Base-by-base conservation (phyloP, 2,797 vertebrate genomes). In the Gallirallus australis region DNA sequence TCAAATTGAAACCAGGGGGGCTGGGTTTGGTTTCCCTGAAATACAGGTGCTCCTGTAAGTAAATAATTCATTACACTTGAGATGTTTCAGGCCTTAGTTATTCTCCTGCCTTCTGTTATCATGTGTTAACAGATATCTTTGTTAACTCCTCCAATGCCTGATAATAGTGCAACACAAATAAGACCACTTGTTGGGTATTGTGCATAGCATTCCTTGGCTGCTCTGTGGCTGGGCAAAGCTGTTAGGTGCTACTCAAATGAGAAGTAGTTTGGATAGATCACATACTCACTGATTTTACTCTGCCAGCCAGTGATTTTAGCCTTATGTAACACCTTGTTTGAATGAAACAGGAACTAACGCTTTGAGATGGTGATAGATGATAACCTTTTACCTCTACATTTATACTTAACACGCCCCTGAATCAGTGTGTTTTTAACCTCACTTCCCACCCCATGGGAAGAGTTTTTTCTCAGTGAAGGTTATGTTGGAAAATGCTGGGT, bases 311-410 rank as follows among this genome's bases (percentile, higher is more conserved):
- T 31, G 18, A 77, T 93, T 95, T n/a, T 82, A 91, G 33, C 56
- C 33, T 47, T 12, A 5, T 35, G 71, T 80, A 64, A 90, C 73
- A 82, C 70, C 78, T 89, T 93, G 64, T 75, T 96, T 35, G 50
- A 86, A n/a, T 94, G 82, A 89, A 95, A 90, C 61, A 56, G 73
- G 53, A 94, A 78, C 63, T 90, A 70, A 73, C 13, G 4, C 69
- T 69, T 78, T 35, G 35, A 86, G 85, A 89, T 86, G 77, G 63
- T 71, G 77, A 70, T 7, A 85, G 69, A 71, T 61, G 61, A 85
- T 91, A 96, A 93, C 50, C 35, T 94, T 86, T 78, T 79, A 84
- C 66, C 35, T 61, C 60, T 50, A 89, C 82, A 68, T 12, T 33
- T 50, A 45, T n/a, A 17, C 70, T 75, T 82, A 35, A 61, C 8